Evolutionary conservation across 1,140 invertebrate genomes (phyloP).

Genomic region (Heterodera schachtii): DNA sequence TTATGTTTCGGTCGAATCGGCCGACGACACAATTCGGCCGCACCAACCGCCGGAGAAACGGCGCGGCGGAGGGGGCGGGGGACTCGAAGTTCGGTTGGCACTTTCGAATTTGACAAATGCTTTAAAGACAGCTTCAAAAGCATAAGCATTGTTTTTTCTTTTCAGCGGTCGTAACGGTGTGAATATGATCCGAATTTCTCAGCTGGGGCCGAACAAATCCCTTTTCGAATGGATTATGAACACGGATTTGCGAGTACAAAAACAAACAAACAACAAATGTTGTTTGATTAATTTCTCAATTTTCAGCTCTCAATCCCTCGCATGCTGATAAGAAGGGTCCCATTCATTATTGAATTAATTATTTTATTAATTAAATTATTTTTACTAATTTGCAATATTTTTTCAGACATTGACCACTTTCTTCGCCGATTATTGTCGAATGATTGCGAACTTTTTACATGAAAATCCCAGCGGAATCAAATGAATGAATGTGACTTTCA

Average conservation of each 20-base stretch:
- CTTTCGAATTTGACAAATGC: no score
- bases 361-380: no score
- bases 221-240: conserved; percentile 43
- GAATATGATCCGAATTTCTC: conserved; percentile 38
- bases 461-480: conserved; percentile 27
- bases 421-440: conserved; percentile 15
- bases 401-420: conserved; percentile 18
- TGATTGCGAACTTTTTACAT: conserved; percentile 16
- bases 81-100: conserved; percentile 23
- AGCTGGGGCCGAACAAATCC: neutral
- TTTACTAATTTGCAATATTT: neutral
- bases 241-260: conserved; percentile 26
- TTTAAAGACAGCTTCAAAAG: no score
- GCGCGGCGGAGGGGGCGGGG: neutral
- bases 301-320: conserved; percentile 19
- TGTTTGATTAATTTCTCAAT: neutral
- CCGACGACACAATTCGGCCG: conserved; percentile 15
- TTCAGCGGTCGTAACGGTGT: conserved; percentile 38
- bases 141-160: neutral
- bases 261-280: neutral
- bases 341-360: neutral
- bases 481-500: neutral
- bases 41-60: neutral
- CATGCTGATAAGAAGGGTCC: conserved; percentile 29
- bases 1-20: conserved; percentile 39